Base-by-base conservation (phyloP, 2,888 invertebrate species). In the Hetaerina titia region DNA sequence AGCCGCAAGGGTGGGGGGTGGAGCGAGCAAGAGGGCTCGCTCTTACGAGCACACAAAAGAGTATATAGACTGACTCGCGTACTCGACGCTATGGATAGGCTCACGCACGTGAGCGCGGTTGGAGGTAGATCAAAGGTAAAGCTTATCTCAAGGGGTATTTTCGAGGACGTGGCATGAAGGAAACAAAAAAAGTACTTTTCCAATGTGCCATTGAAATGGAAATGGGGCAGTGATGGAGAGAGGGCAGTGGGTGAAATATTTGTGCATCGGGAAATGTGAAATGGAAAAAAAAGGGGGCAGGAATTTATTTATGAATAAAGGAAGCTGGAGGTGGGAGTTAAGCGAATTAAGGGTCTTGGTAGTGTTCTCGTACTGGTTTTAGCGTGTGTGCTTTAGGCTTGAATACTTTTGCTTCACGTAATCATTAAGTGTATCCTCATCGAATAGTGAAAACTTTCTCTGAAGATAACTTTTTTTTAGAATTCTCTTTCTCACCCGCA, bases 111-210 rank as follows among this genome's bases (percentile, higher is more conserved):
- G 81, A n/a, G 11, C n/a, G 81, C 25, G 81, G 81, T 81, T 56
- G 60, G 45, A 57, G 92, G 74, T n/a, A n/a, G 92, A 92, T 92
- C 92, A 92, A 69, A 92, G 92, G 81, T 69, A 69, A 25, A 58
- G 90, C n/a, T 25, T 22, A 60, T 58, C 90, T 90, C 64, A 19
- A 45, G 90, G 64, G 90, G 17, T 81, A 81, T 60, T 58, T 90
- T 22, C 92, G 45, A 74, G 92, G 69, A 56, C 92, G n/a, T 25
- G 9, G 74, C 74, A 13, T 31, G 13, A 25, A 31, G n/a, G 17
- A 19, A 64, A 56, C 69, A 60, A 74, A 88, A 89, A 89, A 56
- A 56, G 57, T 22, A 57, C 56, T 58, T 19, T 89, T 89, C 22
- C 58, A 57, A 58, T 58, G n/a, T 13, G 89, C 56, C 22, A 6